Base-by-base conservation (phyloP, 2,888 invertebrate genomes). In the Stenoptilia bipunctidactyla region DNA sequence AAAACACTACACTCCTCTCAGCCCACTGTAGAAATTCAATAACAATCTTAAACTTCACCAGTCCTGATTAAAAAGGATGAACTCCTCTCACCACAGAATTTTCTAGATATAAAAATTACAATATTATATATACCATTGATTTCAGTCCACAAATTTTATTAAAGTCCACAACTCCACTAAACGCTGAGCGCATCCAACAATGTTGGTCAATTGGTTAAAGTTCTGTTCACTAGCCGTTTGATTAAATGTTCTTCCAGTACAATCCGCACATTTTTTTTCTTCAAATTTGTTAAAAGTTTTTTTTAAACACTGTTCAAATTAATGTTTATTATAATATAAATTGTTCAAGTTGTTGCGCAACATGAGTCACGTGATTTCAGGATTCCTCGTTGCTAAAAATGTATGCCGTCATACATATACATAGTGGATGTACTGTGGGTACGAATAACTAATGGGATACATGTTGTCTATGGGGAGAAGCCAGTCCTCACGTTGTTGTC, bases 21-120 rank as follows among this genome's bases (percentile, higher is more conserved):
- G 65, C 58, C 58, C 62, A 66, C 61, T 54, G 52, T 51, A 56
- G 66, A 64, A 64, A 66, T 64, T 65, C 58, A 50, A 55, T 54
- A 58, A 52, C 60, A 58, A 53, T 53, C 55, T 55, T 55, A 55
- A 56, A 57, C 63, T 63, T 66, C 73, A 75, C 72, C 70, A 71
- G 68, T 77, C 67, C 65, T 63, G 67, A 61, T 60, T 65, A 56
- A 59, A 66, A 70, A 72, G 76, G 77, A 80, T 72, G 61, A 77
- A 80, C 77, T 73, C 80, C 79, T 79, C 80, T 73, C 80, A 70
- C 77, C 82, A 83, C 79, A 82, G 76, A 80, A 72, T 75, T 80
- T 75, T 62, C 74, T 77, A 74, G 74, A 68, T 76, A 75, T 77
- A 76, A 77, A 72, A 79, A 82, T 80, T 79, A 79, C 77, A 69